A percentile compares a stretch with the other conserved stretches of the same genome.
Conservation (phyloP, 1,140 invertebrate genomes). For the Saccostrea glomerata region DNA sequence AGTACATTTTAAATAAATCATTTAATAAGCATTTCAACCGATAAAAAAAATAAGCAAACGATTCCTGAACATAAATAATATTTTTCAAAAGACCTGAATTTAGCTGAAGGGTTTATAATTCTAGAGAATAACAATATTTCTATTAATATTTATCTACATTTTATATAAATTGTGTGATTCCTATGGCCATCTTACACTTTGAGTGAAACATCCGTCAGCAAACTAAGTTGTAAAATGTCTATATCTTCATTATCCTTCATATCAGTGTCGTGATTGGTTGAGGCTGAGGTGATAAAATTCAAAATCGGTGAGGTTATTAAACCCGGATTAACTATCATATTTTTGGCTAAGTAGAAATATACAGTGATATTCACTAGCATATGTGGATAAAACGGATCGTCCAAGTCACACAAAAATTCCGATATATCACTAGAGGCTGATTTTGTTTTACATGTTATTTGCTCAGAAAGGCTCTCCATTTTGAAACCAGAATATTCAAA, state of each 20-base stretch:
- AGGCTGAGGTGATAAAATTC: not conserved
- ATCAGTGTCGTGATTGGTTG: conserved; percentile 14
- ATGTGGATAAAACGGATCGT: not conserved
- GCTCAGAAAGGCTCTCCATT: not conserved
- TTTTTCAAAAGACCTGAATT: too few species aligned
- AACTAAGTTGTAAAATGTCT: not conserved
- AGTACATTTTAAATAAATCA: too few species aligned
- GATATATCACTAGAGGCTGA: not conserved
- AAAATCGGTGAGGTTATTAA: not conserved
- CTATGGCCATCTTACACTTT: not conserved
- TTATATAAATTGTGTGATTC: not conserved
- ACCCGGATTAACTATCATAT: not conserved
- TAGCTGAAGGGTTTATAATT: too few species aligned
- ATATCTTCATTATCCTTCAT: not conserved
- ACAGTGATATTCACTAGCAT: not conserved
- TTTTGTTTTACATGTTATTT: not conserved
- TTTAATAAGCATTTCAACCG: too few species aligned
- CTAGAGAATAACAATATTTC: too few species aligned
- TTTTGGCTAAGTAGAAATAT: not conserved
- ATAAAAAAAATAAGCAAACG: too few species aligned
- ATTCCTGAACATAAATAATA: too few species aligned
- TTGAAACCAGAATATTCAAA: not conserved
- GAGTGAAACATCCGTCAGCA: conserved; percentile 17
- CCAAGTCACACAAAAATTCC: not conserved
- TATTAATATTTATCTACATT: too few species aligned